Conservation (phyloP, 2,797 vertebrate genomes). For the Neosilurus hyrtlii region DNA sequence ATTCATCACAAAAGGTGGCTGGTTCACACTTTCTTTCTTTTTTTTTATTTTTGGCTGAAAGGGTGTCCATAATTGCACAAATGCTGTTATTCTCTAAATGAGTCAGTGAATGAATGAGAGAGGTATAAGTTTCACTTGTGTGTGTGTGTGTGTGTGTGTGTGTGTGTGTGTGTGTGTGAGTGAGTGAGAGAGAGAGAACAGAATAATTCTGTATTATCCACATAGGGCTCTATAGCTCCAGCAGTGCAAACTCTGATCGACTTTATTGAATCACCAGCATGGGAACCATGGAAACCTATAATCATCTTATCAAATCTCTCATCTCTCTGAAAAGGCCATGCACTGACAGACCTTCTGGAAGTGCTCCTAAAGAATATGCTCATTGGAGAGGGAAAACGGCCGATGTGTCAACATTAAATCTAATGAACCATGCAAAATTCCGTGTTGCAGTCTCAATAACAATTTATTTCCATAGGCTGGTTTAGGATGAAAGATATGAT, state of each 20-base stretch:
- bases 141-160: neutral
- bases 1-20: neutral
- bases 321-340: conserved; percentile 40
- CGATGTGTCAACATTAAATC: conserved; percentile 50
- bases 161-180: conserved; percentile 21
- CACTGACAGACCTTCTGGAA: conserved; percentile 44
- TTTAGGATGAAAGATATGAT: conserved; percentile 24
- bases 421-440: conserved; percentile 51
- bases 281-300: conserved; percentile 59
- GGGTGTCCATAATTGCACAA: too few relatives aligned
- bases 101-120: conserved; percentile 1
- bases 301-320: conserved; percentile 52
- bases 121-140: conserved; percentile 35
- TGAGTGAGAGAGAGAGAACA: conserved; percentile 40
- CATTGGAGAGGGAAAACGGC: conserved; percentile 36
- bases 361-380: conserved; percentile 40
- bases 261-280: conserved; percentile 48
- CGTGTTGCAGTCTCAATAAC: conserved; percentile 43
- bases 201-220: conserved; percentile 36
- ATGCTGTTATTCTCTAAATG: neutral
- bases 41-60: neutral
- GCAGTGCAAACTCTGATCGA: conserved; percentile 43
- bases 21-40: neutral
- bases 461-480: conserved; percentile 39
- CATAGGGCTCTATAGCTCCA: conserved; percentile 41